Conservation (phyloP, 2,113 vertebrate genomes). For the Phyllostomus discolor region DNA sequence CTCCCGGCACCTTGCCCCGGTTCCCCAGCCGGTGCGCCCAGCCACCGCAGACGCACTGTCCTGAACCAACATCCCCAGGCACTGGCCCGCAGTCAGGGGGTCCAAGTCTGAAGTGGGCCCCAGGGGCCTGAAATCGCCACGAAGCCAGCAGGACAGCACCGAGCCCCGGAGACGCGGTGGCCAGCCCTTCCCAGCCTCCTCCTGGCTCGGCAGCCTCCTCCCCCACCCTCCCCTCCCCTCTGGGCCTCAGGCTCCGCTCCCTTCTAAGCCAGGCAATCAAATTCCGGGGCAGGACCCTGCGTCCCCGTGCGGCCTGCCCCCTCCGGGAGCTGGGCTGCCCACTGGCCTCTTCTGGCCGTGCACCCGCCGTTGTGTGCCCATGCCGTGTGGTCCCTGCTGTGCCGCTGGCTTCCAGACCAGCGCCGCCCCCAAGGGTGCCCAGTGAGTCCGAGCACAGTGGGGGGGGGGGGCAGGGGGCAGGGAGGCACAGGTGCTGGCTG, state of each 20-base stretch:
- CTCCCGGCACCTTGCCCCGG: fast-evolving
- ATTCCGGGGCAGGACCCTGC: background rate
- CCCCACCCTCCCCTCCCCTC: no score
- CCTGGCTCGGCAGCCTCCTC: no score
- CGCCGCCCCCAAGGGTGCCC: background rate
- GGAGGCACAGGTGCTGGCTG: background rate
- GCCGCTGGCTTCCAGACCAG: background rate
- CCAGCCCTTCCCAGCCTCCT: background rate
- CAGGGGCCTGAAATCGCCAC: background rate
- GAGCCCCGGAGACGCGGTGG: background rate
- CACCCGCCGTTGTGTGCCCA: background rate
- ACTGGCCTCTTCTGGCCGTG: background rate
- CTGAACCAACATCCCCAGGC: no score
- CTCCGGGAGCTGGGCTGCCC: background rate
- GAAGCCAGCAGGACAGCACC: no score
- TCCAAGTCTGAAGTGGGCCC: background rate
- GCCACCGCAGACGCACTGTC: fast-evolving
- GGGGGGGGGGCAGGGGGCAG: background rate
- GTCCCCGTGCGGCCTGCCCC: background rate
- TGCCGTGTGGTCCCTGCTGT: background rate
- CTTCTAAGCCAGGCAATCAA: background rate
- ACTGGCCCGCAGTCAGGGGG: no score
- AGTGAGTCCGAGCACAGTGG: background rate
- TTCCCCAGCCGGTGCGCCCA: background rate
- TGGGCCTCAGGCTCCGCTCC: no score